Percentiles rank a stretch among this genome's conserved stretches.
Evolutionary conservation across 2,888 invertebrate genomes (phyloP).

Genomic region (Megaustenia siamemsis): DNA sequence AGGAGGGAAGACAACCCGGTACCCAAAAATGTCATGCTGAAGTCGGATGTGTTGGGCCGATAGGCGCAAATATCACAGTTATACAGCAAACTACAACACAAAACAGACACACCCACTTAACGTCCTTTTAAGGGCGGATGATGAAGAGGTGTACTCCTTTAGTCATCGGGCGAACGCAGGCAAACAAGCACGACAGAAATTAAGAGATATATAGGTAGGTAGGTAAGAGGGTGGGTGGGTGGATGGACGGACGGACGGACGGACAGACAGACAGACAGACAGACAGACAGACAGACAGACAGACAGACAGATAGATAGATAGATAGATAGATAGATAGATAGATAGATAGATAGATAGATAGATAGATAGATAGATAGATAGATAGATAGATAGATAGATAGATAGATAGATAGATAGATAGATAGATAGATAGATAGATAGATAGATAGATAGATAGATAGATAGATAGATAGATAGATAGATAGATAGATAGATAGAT

Average conservation of each 20-base stretch:
- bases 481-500: background rate
- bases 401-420: background rate
- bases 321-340: background rate
- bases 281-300: background rate
- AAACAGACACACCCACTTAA: too few species aligned
- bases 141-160: too few species aligned
- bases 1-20: too few species aligned
- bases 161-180: too few species aligned
- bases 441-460: background rate
- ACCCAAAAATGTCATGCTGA: too few species aligned
- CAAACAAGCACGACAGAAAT: background rate
- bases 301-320: background rate
- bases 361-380: background rate
- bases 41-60: too few species aligned
- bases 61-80: too few species aligned
- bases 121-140: too few species aligned
- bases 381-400: background rate
- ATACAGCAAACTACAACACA: too few species aligned
- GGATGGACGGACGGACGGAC: background rate
- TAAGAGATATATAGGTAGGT: too few species aligned
- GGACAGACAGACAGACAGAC: background rate
- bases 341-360: background rate
- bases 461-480: background rate
- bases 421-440: background rate
- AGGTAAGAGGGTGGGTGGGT: too few species aligned